Percentiles rank a stretch among this genome's conserved stretches.
phyloP scores from a whole-genome alignment of 2,888 invertebrate genomes.

The Thereva nobilitata region DNA sequence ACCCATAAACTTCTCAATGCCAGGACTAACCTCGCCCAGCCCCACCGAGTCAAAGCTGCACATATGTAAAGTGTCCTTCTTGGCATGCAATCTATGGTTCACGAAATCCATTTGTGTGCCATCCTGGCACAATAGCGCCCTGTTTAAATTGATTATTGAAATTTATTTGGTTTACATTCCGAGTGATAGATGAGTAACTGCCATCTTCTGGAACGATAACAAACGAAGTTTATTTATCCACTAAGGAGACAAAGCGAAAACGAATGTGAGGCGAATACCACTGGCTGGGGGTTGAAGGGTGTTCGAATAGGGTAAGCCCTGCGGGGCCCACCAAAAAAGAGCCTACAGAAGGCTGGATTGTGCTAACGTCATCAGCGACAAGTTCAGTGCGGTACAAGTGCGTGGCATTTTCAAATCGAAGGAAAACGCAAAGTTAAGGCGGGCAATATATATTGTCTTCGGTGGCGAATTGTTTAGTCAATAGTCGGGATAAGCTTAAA shows the following conservation, averaged over 20 bases:
- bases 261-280: neutral
- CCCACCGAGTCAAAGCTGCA: no score
- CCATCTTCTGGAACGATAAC: constrained; percentile 14
- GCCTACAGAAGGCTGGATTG: no score
- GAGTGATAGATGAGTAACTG: constrained; percentile 14
- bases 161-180: constrained; percentile 27
- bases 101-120: constrained; percentile 11
- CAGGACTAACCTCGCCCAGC: no score
- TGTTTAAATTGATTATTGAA: constrained; percentile 19
- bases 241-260: neutral
- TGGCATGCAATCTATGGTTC: constrained; percentile 4
- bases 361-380: constrained; percentile 24
- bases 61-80: constrained; percentile 1
- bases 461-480: constrained; percentile 14
- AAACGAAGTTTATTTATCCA: constrained; percentile 18
- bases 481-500: constrained; percentile 11
- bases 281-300: neutral
- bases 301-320: neutral
- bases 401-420: constrained; percentile 28
- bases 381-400: constrained; percentile 32
- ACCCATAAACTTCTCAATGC: no score
- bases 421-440: neutral
- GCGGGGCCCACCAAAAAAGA: no score
- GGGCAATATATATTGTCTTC: neutral
- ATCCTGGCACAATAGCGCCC: neutral